Evolutionary conservation across 1,140 invertebrate genomes (phyloP), one percentile per base, ranked within the genome.

Genomic region (Papilio polyxenes): DNA sequence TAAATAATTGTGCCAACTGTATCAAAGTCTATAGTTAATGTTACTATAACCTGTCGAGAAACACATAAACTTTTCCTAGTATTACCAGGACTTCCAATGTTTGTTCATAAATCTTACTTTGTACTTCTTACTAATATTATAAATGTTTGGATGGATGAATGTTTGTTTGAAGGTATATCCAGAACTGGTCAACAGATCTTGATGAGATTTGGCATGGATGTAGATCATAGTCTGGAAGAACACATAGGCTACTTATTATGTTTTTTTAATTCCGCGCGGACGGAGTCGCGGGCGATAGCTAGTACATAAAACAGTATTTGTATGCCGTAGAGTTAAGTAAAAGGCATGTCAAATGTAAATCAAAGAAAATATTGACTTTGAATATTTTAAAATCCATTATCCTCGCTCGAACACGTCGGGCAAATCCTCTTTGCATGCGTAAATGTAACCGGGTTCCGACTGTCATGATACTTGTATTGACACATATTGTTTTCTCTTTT

Each of bases 311-410:
- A 59, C 13, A 72, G n/a, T 20, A 13, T 72, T 72, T 72, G 65
- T 72, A 72, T 72, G 65, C 65, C 15, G 13, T 13, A 72, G 65
- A 37, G 65, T 72, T 72, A 13, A 72, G 65, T 72, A 15, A 72
- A 72, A 72, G 65, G 4, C 65, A 72, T 72, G 65, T 72, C 65
- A 72, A 72, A 72, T 72, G 65, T 72, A 72, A 72, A 72, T 72
- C 65, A 72, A 72, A 72, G 65, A 37, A 37, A 72, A 75, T 75
- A 75, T 75, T 48, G 74, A 75, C 17, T 23, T 49, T 37, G 49
- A 17, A 53, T 31, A 49, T 77, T 77, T 56, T 49, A 77, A 77
- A 77, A 77, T 77, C 75, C 75, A 77, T 77, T 77, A 77, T 51
- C 49, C 11, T 53, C 75, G 75, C 75, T 53, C 13, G 23, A 56